A percentile compares a stretch with the other conserved stretches of the same genome.
phyloP scores from a whole-genome alignment of 2,888 invertebrate genomes.

The Campaea margaritaria region DNA sequence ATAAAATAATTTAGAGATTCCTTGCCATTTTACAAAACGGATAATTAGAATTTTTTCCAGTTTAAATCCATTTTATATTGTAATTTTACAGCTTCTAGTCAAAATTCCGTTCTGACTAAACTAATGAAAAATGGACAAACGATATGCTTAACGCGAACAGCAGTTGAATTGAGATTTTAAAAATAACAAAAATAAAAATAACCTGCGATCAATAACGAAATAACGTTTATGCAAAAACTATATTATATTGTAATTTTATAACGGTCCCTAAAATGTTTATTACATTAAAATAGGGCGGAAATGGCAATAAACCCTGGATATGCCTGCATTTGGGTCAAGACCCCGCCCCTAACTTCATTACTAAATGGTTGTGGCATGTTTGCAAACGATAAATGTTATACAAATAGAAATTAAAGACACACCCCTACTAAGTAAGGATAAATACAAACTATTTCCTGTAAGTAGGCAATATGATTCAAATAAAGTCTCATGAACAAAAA shows the following conservation, averaged over 20 bases:
- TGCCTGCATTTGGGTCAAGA: conserved; percentile 29
- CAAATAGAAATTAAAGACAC: not conserved
- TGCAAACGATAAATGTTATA: conserved; percentile 14
- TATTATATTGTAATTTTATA: not conserved
- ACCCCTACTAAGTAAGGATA: not conserved
- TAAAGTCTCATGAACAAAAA: too few relatives aligned
- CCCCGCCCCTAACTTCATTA: conserved; percentile 31
- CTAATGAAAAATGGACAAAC: not conserved
- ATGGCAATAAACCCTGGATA: conserved; percentile 21
- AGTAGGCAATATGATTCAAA: too few relatives aligned
- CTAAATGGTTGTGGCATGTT: conserved; percentile 31
- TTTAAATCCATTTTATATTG: too few relatives aligned
- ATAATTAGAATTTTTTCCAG: not conserved
- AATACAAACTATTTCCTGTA: too few relatives aligned
- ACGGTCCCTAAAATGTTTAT: not conserved
- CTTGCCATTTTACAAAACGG: conserved; percentile 49
- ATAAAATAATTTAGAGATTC: conserved; percentile 25
- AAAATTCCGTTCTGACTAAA: too few relatives aligned
- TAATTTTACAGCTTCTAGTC: too few relatives aligned
- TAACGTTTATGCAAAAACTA: not conserved
- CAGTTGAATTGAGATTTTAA: not conserved
- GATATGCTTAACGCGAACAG: not conserved
- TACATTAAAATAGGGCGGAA: conserved; percentile 11
- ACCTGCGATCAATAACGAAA: not conserved
- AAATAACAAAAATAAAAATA: not conserved